phyloP scores from a whole-genome alignment of 2,797 vertebrate species.

The Tympanoctomys barrerae region DNA sequence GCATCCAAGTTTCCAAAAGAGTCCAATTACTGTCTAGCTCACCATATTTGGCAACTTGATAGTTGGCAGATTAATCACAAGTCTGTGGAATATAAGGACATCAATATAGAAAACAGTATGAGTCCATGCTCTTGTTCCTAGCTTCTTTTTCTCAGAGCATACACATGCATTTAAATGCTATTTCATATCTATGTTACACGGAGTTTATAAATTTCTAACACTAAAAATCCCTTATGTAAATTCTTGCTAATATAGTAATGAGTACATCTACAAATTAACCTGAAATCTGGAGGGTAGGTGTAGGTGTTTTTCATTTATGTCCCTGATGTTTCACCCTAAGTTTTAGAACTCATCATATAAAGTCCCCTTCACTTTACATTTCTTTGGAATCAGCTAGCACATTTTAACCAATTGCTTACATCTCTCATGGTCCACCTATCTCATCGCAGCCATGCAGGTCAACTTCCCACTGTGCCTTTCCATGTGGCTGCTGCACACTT shows the following conservation, averaged over 20 bases:
- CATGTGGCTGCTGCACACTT: background rate
- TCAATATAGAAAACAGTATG: background rate
- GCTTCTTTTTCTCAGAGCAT: background rate
- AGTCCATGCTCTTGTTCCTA: background rate
- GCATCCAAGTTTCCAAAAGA: conserved; percentile 63
- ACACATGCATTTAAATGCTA: background rate
- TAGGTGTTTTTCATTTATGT: background rate
- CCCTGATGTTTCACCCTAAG: background rate
- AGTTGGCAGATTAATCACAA: conserved; percentile 26
- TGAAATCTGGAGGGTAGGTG: background rate
- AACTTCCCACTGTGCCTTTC: background rate
- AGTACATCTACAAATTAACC: conserved; percentile 30
- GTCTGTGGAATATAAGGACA: background rate
- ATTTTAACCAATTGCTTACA: background rate
- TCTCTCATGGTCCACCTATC: background rate
- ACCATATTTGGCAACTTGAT: background rate
- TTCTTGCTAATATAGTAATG: background rate
- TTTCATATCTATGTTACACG: background rate
- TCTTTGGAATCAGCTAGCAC: background rate
- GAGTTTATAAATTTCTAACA: conserved; percentile 23
- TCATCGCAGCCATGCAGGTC: background rate
- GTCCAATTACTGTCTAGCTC: conserved; percentile 35
- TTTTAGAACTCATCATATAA: background rate
- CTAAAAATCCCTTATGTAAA: background rate
- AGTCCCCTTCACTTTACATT: background rate